Conservation (phyloP, 2,797 vertebrate species). For the Crotalus adamanteus region DNA sequence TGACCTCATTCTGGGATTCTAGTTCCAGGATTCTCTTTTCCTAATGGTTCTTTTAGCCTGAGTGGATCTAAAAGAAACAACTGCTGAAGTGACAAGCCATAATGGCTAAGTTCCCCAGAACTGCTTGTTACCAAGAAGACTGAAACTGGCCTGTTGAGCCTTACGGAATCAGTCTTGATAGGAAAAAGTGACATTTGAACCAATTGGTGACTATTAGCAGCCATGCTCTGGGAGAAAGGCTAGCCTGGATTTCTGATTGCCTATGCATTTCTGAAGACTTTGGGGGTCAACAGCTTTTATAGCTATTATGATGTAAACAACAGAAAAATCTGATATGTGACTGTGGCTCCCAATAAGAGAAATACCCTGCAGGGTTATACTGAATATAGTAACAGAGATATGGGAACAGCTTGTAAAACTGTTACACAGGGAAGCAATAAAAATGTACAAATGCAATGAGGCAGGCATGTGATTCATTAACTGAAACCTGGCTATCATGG, state of each 20-base stretch:
- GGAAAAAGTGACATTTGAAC: neutral
- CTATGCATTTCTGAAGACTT: neutral
- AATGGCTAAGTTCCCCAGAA: neutral
- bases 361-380: neutral
- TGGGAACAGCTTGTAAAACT: conserved; percentile 17
- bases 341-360: conserved; percentile 18
- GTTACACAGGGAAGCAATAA: neutral
- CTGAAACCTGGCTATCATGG: neutral
- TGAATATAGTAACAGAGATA: neutral
- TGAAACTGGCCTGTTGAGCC: neutral
- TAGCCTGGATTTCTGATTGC: neutral
- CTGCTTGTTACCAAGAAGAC: neutral
- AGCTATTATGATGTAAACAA: conserved; percentile 1
- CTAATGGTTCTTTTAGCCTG: neutral
- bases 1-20: neutral
- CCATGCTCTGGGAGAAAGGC: neutral
- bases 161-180: neutral
- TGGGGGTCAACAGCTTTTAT: neutral
- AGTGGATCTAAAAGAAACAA: neutral
- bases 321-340: conserved; percentile 18
- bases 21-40: neutral
- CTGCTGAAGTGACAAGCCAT: neutral
- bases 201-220: neutral
- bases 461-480: neutral
- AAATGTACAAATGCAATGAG: neutral